A percentile compares a stretch with the other conserved stretches of the same genome.
Conservation (phyloP, 1,140 invertebrate genomes). For the Neodiprion fabricii region DNA sequence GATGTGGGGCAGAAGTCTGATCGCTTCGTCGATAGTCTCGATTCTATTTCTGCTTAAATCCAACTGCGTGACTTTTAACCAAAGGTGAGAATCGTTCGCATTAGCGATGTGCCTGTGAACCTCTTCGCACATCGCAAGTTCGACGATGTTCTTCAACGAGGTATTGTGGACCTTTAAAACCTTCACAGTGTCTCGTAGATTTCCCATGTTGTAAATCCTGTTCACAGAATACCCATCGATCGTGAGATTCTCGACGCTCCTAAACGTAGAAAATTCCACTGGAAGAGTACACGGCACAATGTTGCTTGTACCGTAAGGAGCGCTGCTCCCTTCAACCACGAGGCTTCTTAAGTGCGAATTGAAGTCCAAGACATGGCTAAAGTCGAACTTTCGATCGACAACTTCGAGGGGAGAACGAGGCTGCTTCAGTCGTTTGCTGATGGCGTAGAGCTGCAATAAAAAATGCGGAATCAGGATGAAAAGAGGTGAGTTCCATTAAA, state of each 20-base stretch:
- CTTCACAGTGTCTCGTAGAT: slow-evolving; percentile 72
- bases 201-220: slow-evolving; percentile 73
- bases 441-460: slow-evolving; percentile 79
- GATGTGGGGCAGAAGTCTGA: slow-evolving; percentile 80
- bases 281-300: slow-evolving; percentile 79
- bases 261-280: slow-evolving; percentile 84
- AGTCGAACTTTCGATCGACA: slow-evolving; percentile 75
- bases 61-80: slow-evolving; percentile 62
- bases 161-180: slow-evolving; percentile 69
- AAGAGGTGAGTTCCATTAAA: neutral
- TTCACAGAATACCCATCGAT: slow-evolving; percentile 69
- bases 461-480: slow-evolving; percentile 9
- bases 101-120: slow-evolving; percentile 65
- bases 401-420: slow-evolving; percentile 80
- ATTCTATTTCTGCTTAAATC: slow-evolving; percentile 86
- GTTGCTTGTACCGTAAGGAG: slow-evolving; percentile 77
- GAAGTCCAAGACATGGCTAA: slow-evolving; percentile 90
- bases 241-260: slow-evolving; percentile 69
- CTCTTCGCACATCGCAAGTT: slow-evolving; percentile 80
- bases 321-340: slow-evolving; percentile 72
- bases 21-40: slow-evolving; percentile 77
- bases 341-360: slow-evolving; percentile 76
- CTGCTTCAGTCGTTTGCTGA: slow-evolving; percentile 85
- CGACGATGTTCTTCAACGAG: slow-evolving; percentile 67
- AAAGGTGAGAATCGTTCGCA: slow-evolving; percentile 58